Base-by-base conservation (phyloP, 2,113 vertebrate species). In the Sapajus apella region DNA sequence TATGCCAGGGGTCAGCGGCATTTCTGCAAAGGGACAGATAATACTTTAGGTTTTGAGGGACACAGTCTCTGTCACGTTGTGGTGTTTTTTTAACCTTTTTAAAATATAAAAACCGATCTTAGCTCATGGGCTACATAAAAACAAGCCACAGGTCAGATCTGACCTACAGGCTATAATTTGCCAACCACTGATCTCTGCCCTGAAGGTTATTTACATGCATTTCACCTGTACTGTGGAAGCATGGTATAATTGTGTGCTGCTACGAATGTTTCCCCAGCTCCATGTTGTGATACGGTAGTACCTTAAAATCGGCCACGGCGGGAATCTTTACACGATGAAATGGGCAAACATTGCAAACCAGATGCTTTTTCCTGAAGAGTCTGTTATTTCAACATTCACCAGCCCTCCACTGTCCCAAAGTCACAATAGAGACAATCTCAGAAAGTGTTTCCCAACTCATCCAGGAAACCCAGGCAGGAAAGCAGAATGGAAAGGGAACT, bases 61-160 rank as follows among this genome's bases (percentile, higher is more conserved):
- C 79, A 85, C 9, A 55, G 52, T 83, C 82, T 87, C 47, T 75
- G n/a, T 37, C 58, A 55, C 1, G 43, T 37, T 90, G 40, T 76
- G 56, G 45, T 50, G 32, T 32, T 75, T 61, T 80, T 85, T 25
- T 2, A 40, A n/a, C 18, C 25, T 21, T 90, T 92, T 86, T 68
- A 86, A 95, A 96, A 73, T 52, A 3, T 52, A 64, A 91, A 95
- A 95, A 50, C 30, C 27, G 56, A 73, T 73, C 72, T 61, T 66
- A 58, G 66, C 30, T 86, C 43, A 35, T 5, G 1, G 35, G 27
- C 72, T 87, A 32, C 40, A 70, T 32, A 50, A 43, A 27, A 91
- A 79, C 35, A 88, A 73, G 23, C 27, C 45, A 43, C 40, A n/a
- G 21, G 37, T 86, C 58, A 77, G 14, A 86, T 76, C 3, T 40